Base-by-base conservation (phyloP, 2,797 vertebrate species). In the Serranus cabrilla region DNA sequence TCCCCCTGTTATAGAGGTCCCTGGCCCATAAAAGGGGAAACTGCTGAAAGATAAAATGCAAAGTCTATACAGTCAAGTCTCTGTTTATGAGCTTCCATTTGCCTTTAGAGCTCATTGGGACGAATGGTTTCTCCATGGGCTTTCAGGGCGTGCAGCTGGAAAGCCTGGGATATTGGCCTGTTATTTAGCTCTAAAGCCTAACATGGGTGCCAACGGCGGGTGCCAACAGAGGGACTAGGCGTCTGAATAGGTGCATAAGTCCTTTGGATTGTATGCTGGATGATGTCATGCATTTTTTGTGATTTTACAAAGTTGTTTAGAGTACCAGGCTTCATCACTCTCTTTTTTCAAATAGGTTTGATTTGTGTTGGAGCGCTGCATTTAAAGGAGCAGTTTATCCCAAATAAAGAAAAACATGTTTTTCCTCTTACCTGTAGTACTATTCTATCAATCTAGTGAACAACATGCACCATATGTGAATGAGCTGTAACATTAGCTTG, bases 41-140 rank as follows among this genome's bases (percentile, higher is more conserved):
- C 96, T 96, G 96, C 96, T 95, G 95, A 96, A 96, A 97, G 96
- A 97, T 98, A 96, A 97, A 98, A 98, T 97, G 96, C 96, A 97
- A 97, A 97, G 97, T 97, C 96, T 96, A 96, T 97, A 97, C 96
- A 97, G 96, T 96, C 95, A 95, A 97, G 95, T 95, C 95, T 96
- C 92, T 97, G 96, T 98, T 98, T 97, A 97, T 96, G 96, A 96
- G 96, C 95, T 97, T 96, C 96, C 95, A 97, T 97, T 97, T 97
- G 96, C 95, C 96, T 97, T 90, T 96, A 96, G 95, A 96, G 96
- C 96, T 97, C 96, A 96, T 96, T 95, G 96, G 96, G 95, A 95
- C 95, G 94, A 96, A 96, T 95, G 96, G 95, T 95, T 95, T 96
- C 95, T 96, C 78, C 81, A 52, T 85, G 79, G 83, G 84, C 84